phyloP scores from a whole-genome alignment of 2,797 vertebrate species.

The Gila robusta region DNA sequence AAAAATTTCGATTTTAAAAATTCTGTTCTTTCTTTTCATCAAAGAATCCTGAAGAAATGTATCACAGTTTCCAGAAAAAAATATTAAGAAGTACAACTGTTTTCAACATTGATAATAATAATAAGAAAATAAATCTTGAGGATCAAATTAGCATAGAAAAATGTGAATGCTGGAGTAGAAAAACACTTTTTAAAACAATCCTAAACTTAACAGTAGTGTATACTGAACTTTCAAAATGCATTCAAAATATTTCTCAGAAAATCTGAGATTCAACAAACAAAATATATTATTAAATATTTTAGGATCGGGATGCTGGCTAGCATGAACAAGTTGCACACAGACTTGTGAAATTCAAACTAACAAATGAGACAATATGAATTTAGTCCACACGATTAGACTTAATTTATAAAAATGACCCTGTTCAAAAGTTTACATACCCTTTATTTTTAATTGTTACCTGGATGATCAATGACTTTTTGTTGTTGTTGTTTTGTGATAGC shows the following conservation, averaged over 20 bases:
- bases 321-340: background rate
- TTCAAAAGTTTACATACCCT: background rate
- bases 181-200: too few relatives aligned
- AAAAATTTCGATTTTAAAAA: background rate
- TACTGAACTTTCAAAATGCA: background rate
- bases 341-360: too few relatives aligned
- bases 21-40: background rate
- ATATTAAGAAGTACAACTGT: background rate
- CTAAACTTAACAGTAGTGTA: background rate
- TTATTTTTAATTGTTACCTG: background rate
- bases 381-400: background rate
- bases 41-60: background rate
- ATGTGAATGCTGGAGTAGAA: background rate
- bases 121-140: background rate
- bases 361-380: background rate
- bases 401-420: background rate
- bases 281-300: background rate
- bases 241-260: background rate
- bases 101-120: background rate
- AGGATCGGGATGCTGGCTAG: background rate
- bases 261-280: background rate
- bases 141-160: background rate
- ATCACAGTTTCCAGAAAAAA: too few relatives aligned
- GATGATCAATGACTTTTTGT: background rate
- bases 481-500: background rate